Conservation (phyloP, 2,888 invertebrate species). For the Agrilus biguttatus region DNA sequence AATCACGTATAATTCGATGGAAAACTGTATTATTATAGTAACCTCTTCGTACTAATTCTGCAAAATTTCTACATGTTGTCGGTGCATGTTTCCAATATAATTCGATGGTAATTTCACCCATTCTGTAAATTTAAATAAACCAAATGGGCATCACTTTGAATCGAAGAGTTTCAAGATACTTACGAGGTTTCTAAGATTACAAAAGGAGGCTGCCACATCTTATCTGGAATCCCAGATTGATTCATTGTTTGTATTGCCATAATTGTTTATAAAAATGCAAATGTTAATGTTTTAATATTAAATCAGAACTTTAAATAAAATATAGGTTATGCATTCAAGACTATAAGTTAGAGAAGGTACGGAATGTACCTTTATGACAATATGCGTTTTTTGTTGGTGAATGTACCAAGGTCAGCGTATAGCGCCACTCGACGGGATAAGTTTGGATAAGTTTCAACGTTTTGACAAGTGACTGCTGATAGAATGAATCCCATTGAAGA, state of each 20-base stretch:
- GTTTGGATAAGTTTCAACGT: too few relatives aligned
- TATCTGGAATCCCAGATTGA: constrained; percentile 65
- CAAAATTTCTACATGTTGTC: constrained; percentile 94
- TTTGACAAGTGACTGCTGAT: too few relatives aligned
- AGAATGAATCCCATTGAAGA: too few relatives aligned
- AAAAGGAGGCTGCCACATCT: constrained; percentile 78
- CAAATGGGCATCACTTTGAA: not conserved
- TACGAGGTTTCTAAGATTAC: constrained; percentile 75
- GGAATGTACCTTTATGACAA: too few relatives aligned
- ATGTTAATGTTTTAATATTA: too few relatives aligned
- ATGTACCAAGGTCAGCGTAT: too few relatives aligned
- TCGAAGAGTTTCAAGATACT: constrained; percentile 23
- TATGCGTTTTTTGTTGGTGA: too few relatives aligned
- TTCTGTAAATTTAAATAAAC: constrained; percentile 39
- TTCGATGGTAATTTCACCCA: constrained; percentile 86
- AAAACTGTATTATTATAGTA: constrained; percentile 95
- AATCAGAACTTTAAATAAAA: too few relatives aligned
- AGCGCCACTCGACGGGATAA: too few relatives aligned
- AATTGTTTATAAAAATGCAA: constrained; percentile 5
- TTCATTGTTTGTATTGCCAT: constrained; percentile 40
- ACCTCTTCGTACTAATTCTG: constrained; percentile 80
- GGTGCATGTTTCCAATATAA: constrained; percentile 99
- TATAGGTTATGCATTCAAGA: too few relatives aligned
- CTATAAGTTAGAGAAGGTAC: too few relatives aligned
- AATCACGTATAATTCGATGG: constrained; percentile 87